phyloP scores from a whole-genome alignment of 2,797 vertebrate species.

The Iguana delicatissima region DNA sequence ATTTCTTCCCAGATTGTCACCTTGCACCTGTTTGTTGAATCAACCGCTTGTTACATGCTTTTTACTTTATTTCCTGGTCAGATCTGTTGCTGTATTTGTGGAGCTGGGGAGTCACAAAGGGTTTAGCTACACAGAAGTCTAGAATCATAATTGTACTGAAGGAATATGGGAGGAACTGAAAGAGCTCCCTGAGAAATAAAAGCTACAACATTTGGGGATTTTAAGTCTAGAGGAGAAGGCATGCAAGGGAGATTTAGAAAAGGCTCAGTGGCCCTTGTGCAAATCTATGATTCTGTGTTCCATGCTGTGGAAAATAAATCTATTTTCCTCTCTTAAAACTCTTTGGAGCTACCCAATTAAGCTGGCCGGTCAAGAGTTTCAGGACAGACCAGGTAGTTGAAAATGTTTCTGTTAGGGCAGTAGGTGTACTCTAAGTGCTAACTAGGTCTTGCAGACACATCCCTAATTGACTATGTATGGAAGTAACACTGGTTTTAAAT shows the following conservation, averaged over 20 bases:
- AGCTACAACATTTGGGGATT: neutral
- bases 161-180: slow-evolving; percentile 16
- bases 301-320: no score
- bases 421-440: no score
- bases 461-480: no score
- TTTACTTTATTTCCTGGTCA: neutral
- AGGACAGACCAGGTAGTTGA: no score
- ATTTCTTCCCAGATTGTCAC: neutral
- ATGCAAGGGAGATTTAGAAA: neutral
- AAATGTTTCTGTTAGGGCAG: no score
- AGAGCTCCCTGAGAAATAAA: neutral
- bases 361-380: no score
- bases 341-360: no score
- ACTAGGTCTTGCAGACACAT: no score
- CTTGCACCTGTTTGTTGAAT: neutral
- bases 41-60: neutral
- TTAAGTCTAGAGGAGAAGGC: neutral
- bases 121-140: slow-evolving; percentile 10
- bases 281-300: no score
- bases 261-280: neutral
- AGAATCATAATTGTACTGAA: neutral
- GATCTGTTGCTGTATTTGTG: neutral
- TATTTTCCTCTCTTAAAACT: no score
- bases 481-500: no score
- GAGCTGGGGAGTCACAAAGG: slow-evolving; percentile 33